Evolutionary conservation across 2,113 vertebrate genomes (phyloP).

Genomic region (Carassius auratus): DNA sequence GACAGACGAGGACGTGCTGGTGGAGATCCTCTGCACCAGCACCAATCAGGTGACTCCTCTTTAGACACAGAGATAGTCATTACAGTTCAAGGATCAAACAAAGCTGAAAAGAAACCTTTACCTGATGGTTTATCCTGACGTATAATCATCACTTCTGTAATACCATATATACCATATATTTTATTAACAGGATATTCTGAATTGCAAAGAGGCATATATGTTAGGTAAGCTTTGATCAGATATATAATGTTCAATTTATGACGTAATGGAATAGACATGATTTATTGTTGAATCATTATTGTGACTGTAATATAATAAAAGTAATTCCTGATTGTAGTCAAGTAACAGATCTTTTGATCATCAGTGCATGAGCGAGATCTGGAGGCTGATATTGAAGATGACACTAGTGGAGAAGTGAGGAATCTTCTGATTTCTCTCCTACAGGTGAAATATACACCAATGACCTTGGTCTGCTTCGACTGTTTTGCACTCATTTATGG

Average conservation of each 20-base stretch:
- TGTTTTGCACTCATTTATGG: too few species aligned
- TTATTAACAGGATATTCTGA: too few species aligned
- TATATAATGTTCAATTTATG: too few species aligned
- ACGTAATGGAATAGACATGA: neutral
- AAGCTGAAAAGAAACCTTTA: too few species aligned
- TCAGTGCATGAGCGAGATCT: conserved; percentile 74
- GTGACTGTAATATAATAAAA: neutral
- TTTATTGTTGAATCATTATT: neutral
- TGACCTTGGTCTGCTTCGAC: neutral
- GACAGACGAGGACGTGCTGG: conserved; percentile 84
- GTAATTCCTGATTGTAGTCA: neutral
- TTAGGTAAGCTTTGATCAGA: conserved; percentile 58
- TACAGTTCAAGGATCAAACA: neutral
- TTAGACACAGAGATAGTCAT: neutral
- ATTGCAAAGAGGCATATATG: too few species aligned
- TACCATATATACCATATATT: too few species aligned
- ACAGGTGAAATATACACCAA: conserved; percentile 65
- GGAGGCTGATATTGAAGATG: conserved; percentile 76
- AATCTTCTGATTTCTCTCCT: conserved; percentile 74
- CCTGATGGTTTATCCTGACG: too few species aligned
- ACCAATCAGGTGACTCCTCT: conserved; percentile 74
- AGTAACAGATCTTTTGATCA: neutral
- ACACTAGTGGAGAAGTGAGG: conserved; percentile 79
- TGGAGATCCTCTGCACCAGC: conserved; percentile 89
- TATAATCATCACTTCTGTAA: too few species aligned